Base-by-base conservation (phyloP, 1,140 invertebrate species). In the Lamellibrachia luymesi region DNA sequence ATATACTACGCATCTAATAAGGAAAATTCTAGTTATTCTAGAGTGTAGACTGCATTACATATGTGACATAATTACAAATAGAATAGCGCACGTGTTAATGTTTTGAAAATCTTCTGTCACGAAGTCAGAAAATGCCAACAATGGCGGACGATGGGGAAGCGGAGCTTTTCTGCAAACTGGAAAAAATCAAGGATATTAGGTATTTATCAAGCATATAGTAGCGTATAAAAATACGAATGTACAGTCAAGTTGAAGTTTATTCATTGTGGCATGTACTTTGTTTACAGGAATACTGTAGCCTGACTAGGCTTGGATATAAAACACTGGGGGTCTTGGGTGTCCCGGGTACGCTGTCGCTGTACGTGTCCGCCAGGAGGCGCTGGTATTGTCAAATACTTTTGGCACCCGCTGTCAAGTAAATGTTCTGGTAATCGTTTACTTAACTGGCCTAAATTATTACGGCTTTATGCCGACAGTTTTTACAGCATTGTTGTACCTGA, bases 181-280 rank as follows among this genome's bases (percentile, higher is more conserved):
- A 91, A 51, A 91, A 91, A n/a, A 91, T 91, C 91, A 91, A 91
- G 25, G 91, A 91, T 25, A 91, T 91, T 51, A 91, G 91, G 91
- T 91, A 51, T 10, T 80, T 80, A 22, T 80, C 17, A 80, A 80
- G 7, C 64, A 10, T 22, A 22, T 80, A 80, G 13, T 2, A 80
- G 25, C 64, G 25, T 80, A 80, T 80, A 80, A 80, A 80, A 80
- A 56, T 56, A 13, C 52, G 52, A 13, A 80, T 80, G 64, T 80
- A 17, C 17, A 80, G 64, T 80, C 64, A 80, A 22, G 7, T 56
- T 0, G 6, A 56, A 13, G 13, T 56, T 56, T 56, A 13, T 56
- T 7, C 13, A 80, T 80, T 10, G 13, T 17, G 17, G 64, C 13
- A 80, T 80, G 8, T 80, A 17, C 25, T 80, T 80, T 17, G 64